A percentile compares a stretch with the other conserved stretches of the same genome.
phyloP scores from a whole-genome alignment of 2,113 vertebrate species.

The Psittacus erithacus region DNA sequence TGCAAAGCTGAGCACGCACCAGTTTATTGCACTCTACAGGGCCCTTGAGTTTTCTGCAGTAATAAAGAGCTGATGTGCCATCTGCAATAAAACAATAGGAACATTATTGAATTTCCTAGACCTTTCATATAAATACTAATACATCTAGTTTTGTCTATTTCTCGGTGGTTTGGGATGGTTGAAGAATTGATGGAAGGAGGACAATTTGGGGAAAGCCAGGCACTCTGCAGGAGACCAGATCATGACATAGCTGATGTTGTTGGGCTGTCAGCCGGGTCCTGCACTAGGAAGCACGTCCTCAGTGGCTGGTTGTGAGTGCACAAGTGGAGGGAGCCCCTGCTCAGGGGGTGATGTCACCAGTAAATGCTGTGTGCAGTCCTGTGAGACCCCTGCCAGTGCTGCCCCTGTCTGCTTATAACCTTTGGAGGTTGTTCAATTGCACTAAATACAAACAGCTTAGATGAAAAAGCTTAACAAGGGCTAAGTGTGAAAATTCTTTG shows the following conservation, averaged over 20 bases:
- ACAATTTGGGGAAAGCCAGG: not conserved
- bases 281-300: not conserved
- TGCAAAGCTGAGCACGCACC: slow-evolving; percentile 53
- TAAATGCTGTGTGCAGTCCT: not conserved
- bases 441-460: not conserved
- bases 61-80: slow-evolving; percentile 70
- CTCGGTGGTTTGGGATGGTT: not conserved
- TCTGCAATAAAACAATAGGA: slow-evolving; percentile 71
- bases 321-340: not conserved
- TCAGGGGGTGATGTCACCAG: accelerated
- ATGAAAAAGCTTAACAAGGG: not conserved
- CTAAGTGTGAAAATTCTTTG: not conserved
- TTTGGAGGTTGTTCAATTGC: not conserved
- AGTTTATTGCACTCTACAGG: slow-evolving; percentile 65
- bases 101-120: slow-evolving; percentile 62
- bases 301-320: not conserved
- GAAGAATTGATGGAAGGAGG: not conserved
- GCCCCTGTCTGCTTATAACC: not conserved
- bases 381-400: not conserved
- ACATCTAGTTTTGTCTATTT: slow-evolving; percentile 15
- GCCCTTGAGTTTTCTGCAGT: slow-evolving; percentile 72
- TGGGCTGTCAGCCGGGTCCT: not conserved
- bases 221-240: not conserved
- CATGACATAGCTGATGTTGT: accelerated
- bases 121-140: slow-evolving; percentile 55